Base-by-base conservation (phyloP, 2,113 vertebrate species). In the Syngnathus scovelli region DNA sequence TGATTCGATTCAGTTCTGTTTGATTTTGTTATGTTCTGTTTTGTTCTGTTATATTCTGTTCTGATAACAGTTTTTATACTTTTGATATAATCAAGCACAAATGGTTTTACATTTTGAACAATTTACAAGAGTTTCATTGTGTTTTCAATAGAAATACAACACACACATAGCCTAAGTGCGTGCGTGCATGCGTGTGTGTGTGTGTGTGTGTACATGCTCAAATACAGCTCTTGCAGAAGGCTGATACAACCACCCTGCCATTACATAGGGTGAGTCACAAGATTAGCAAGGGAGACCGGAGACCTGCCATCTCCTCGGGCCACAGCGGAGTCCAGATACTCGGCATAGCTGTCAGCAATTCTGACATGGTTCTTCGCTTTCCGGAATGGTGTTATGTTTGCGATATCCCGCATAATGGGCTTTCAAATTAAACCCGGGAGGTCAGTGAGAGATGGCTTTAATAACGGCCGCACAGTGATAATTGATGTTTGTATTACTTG, bases 271-370 rank as follows among this genome's bases (percentile, higher is more conserved):
- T 59, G 27, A 83, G 79, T 82, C 78, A 82, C 80, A 72, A 84
- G 81, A 87, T 88, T 87, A 85, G 83, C 77, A 43, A 77, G 78
- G 64, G 76, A 68, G 86, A 56, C 70, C 72, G 64, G 83, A 85
- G 87, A 75, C 82, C 79, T 82, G 81, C 70, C 68, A 71, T 78
- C 77, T 81, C 81, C 77, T 80, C 72, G 41, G 74, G 69, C 77
- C 78, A 7, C 70, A 70, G 79, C 78, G 72, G 81, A 72, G 77
- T 71, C 78, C 83, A 78, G 69, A 84, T 79, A 78, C 59, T 84
- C 73, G 80, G 74, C 82, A 83, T 85, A 81, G 78, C 78, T 87
- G 81, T 84, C 83, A 86, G 84, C 82, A 78, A 69, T 83, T 75
- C 76, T 76, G 70, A 77, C 79, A 56, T 51, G 54, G 77, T 78